Evolutionary conservation across 2,888 invertebrate species (phyloP).

Genomic region (Piscicola geometra): DNA sequence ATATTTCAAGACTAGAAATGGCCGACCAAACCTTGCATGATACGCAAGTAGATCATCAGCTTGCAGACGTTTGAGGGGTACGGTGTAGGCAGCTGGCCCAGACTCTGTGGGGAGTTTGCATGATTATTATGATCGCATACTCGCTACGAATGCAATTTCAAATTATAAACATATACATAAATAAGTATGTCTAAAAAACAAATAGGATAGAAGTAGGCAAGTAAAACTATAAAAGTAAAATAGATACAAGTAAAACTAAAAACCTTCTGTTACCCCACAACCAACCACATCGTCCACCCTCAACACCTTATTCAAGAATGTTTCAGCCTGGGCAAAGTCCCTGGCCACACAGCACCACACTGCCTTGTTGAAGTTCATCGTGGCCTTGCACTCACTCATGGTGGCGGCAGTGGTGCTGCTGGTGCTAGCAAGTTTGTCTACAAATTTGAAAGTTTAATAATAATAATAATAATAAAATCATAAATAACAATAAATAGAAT

Average conservation of each 20-base stretch:
- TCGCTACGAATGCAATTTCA: not conserved
- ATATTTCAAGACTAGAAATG: not conserved
- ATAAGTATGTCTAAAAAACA: not conserved
- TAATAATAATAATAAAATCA: no score
- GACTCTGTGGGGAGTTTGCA: not conserved
- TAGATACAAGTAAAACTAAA: no score
- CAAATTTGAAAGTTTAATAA: no score
- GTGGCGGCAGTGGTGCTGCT: no score
- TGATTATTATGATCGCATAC: not conserved
- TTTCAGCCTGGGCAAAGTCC: conserved; percentile 66
- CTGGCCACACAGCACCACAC: conserved; percentile 71
- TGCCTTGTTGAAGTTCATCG: conserved; percentile 73
- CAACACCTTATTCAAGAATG: conserved; percentile 43
- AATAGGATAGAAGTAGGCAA: no score
- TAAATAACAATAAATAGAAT: no score
- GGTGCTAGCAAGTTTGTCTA: no score
- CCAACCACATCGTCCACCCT: no score
- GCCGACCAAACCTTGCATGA: not conserved
- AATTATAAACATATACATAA: not conserved
- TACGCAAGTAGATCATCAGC: not conserved
- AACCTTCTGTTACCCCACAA: no score
- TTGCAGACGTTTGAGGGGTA: conserved; percentile 2
- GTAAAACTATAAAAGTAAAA: no score
- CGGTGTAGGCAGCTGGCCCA: not conserved
- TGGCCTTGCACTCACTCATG: conserved; percentile 65